These are phyloP conservation scores for Sciurus niger DNA, from an alignment of 2,113 vertebrate genomes.

Conservation along the genomic window DNA sequence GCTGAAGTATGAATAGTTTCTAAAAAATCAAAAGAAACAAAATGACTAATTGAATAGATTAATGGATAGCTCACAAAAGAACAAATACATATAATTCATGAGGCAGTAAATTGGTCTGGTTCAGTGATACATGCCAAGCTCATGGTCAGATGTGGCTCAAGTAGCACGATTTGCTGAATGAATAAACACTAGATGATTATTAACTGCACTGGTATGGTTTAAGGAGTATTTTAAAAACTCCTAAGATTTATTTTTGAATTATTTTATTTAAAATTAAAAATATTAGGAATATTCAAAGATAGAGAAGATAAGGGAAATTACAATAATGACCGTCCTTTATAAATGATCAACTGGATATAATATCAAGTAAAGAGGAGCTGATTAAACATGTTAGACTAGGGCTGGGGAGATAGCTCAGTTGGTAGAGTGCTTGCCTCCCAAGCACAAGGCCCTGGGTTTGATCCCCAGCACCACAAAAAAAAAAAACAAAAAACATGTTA, in stretches of 20 bases:
- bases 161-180: background rate
- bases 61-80: background rate
- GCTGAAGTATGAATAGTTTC: background rate
- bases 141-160: rapidly evolving
- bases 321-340: background rate
- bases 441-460: too few species aligned
- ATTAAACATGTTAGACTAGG: background rate
- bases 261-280: background rate
- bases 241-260: background rate
- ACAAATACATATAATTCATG: background rate
- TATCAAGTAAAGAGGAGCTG: background rate
- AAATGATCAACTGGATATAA: background rate
- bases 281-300: background rate
- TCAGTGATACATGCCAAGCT: background rate
- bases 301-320: background rate
- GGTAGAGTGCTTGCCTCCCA: too few species aligned
- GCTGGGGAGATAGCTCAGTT: too few species aligned
- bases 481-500: background rate
- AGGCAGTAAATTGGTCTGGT: background rate
- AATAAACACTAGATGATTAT: background rate
- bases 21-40: background rate
- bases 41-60: background rate
- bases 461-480: too few species aligned
- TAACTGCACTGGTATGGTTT: background rate
- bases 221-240: background rate